Conservation (phyloP, 2,888 invertebrate species). For the Stenoptilia bipunctidactyla region DNA sequence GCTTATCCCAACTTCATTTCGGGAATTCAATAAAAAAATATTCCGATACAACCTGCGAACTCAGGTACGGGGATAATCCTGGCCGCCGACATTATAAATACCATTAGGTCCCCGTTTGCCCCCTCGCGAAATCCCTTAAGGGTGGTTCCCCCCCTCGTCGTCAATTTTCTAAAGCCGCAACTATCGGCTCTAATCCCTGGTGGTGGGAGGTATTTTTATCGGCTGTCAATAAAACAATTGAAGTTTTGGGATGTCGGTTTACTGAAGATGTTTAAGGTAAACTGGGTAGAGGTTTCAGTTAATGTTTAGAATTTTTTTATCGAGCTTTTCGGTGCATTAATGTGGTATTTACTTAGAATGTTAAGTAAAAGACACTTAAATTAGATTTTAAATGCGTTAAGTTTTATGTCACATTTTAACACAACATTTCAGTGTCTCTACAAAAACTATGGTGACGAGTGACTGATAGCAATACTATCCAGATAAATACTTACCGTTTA, state of each 20-base stretch:
- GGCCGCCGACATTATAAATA: constrained; percentile 49
- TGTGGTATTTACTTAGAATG: too few species aligned
- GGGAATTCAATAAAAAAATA: constrained; percentile 8
- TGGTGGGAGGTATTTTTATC: constrained; percentile 41
- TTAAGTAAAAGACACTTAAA: too few species aligned
- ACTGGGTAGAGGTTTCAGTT: too few species aligned
- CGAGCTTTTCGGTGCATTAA: too few species aligned
- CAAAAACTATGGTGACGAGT: too few species aligned
- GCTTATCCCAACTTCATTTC: not conserved
- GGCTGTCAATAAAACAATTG: constrained; percentile 42
- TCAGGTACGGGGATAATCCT: constrained; percentile 39
- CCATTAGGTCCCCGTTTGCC: constrained; percentile 28
- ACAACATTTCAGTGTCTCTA: too few species aligned
- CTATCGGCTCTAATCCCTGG: constrained; percentile 38
- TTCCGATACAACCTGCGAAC: constrained; percentile 20
- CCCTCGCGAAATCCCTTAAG: constrained; percentile 6
- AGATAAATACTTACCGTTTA: too few species aligned
- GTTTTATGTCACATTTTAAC: too few species aligned
- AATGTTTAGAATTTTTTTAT: too few species aligned
- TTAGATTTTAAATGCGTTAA: too few species aligned
- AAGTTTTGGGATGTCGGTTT: constrained; percentile 2
- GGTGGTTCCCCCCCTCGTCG: not conserved
- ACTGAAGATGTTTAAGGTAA: too few species aligned
- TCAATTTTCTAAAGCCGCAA: not conserved
- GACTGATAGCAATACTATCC: too few species aligned